Base-by-base conservation (phyloP, 2,113 vertebrate genomes). In the Myiozetetes cayanensis region DNA sequence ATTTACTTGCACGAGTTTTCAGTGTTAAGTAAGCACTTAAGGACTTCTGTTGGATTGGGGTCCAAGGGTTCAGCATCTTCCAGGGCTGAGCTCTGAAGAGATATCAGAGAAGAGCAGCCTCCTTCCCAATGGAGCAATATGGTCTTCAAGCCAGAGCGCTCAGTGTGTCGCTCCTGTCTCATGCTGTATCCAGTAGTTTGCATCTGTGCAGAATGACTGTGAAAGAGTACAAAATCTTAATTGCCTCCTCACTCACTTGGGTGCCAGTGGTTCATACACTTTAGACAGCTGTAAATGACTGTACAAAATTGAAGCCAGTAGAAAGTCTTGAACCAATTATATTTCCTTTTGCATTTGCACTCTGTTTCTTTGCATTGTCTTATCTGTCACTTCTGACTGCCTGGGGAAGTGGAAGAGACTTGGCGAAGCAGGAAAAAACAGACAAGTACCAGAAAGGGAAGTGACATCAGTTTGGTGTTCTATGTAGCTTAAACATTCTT, bases 281-380 rank as follows among this genome's bases (percentile, higher is more conserved):
- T 86, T 5, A 91, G 90, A 81, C 94, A 93, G 85, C 75, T 95
- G 87, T 86, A 93, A 96, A 94, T 88, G 94, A 90, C 89, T 95
- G 41, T 77, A 86, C 63, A 58, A 63, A 96, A 94, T 65, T 94
- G 77, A 96, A 95, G 82, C 85, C 90, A 86, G 92, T 37, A 25
- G 90, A 95, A 41, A 71, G 61, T 74, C 92, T 94, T 95, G 93
- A 96, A 94, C 79, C 93, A 97, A 96, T 96, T 95, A 92, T 24
- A 71, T 47, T 89, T 86, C 68, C 56, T 80, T 87, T 90, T 80
- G 11, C 27, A 47, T 88, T 95, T 46, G 67, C 72, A 71, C 68
- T 85, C 63, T 3, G 1, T 92, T 93, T 90, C 92, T 96, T 82
- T 90, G 46, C 53, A 12, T 83, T 93, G 44, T 53, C 83, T 67